A percentile compares a stretch with the other conserved stretches of the same genome.
phyloP scores from a whole-genome alignment of 2,888 invertebrate species.

The Tryphoninae sp. region DNA sequence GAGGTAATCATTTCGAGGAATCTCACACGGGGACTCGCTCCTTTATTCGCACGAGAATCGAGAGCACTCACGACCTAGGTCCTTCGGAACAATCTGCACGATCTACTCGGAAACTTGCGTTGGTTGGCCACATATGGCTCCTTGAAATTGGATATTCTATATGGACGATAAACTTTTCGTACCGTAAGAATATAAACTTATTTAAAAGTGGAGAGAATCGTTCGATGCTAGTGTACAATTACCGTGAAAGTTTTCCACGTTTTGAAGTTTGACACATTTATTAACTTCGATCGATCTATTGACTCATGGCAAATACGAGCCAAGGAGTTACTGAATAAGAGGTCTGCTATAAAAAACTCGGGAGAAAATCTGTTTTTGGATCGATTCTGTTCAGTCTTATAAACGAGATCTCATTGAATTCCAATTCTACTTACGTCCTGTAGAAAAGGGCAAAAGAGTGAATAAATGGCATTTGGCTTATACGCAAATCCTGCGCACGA shows the following conservation, averaged over 20 bases:
- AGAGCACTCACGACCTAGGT: constrained; percentile 8
- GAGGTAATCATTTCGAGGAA: constrained; percentile 54
- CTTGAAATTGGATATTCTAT: constrained; percentile 53
- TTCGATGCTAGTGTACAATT: background rate
- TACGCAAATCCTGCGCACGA: constrained; percentile 48
- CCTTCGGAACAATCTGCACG: constrained; percentile 33
- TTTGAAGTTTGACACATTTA: background rate
- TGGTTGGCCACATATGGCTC: constrained; percentile 46
- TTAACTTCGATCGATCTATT: constrained; percentile 8
- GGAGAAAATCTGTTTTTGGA: background rate
- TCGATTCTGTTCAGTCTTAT: constrained; percentile 10
- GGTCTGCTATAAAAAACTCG: background rate
- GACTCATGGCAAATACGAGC: background rate
- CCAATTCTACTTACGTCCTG: constrained; percentile 27
- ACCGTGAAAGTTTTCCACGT: background rate
- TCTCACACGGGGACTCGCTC: constrained; percentile 22
- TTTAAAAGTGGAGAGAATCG: background rate
- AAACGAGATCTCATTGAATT: constrained; percentile 54
- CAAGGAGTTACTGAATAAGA: background rate
- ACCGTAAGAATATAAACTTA: constrained; percentile 33
- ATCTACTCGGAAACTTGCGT: constrained; percentile 42
- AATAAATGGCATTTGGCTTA: constrained; percentile 27
- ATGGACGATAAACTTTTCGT: constrained; percentile 45
- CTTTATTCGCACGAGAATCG: constrained; percentile 38
- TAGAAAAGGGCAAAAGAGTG: background rate